Conservation (phyloP, 2,797 vertebrate species). For the Calcarius lapponicus region DNA sequence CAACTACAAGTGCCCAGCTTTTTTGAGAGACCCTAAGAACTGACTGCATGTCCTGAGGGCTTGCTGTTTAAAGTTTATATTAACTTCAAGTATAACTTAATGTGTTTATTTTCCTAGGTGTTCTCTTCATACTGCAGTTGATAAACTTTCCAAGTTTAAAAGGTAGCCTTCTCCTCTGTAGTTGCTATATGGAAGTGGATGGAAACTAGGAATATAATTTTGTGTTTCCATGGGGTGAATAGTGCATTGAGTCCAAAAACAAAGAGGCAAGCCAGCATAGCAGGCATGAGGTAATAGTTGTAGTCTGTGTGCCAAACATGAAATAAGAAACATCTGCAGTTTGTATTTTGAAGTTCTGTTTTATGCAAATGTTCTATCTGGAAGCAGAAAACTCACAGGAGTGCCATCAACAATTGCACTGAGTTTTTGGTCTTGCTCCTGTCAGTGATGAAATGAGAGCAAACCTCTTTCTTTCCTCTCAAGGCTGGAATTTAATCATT, state of each 20-base stretch:
- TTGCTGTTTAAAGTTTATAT: not conserved
- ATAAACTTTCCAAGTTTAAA: not conserved
- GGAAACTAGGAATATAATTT: not conserved
- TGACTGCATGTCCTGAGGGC: not conserved
- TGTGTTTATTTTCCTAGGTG: not conserved
- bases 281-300: slow-evolving; percentile 68
- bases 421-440: not conserved
- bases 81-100: not conserved
- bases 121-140: not conserved
- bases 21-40: not conserved
- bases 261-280: slow-evolving; percentile 50
- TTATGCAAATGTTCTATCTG: slow-evolving; percentile 43
- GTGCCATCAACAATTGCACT: not conserved
- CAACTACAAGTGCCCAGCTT: not conserved
- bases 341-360: slow-evolving; percentile 58
- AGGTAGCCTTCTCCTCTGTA: not conserved
- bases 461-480: not conserved
- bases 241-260: slow-evolving; percentile 51
- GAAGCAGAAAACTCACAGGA: not conserved
- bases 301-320: slow-evolving; percentile 40
- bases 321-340: slow-evolving; percentile 72
- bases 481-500: not conserved
- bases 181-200: not conserved
- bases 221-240: slow-evolving; percentile 47
- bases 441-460: not conserved